Evolutionary conservation across 2,797 vertebrate species (phyloP).

Genomic region (Takifugu ocellatus): DNA sequence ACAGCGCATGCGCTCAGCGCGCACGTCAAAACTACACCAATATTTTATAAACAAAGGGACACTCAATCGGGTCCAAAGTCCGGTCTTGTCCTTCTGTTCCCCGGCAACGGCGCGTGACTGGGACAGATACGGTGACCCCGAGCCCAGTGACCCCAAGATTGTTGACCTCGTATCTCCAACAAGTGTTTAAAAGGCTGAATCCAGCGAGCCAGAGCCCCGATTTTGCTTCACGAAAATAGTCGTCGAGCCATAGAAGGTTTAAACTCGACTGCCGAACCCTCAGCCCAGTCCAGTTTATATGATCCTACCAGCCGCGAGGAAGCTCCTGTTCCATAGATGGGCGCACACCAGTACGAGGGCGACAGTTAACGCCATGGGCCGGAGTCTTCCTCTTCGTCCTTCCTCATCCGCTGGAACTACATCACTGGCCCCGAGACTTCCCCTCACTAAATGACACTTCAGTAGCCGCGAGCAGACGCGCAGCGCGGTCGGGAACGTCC

Average conservation of each 20-base stretch:
- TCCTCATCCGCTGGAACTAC: conserved; percentile 2
- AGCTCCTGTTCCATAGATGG: conserved; percentile 31
- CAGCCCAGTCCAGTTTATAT: not conserved
- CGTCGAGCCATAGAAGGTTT: not conserved
- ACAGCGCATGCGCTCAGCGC: conserved; percentile 22
- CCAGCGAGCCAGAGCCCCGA: too few relatives aligned
- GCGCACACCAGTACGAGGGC: conserved; percentile 32
- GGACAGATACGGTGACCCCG: conserved; percentile 12
- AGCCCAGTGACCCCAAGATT: conserved; percentile 11
- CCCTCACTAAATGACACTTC: conserved; percentile 1
- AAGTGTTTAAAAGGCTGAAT: not conserved
- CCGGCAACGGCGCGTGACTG: conserved; percentile 51
- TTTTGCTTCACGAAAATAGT: too few relatives aligned
- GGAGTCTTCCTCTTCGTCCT: conserved; percentile 14
- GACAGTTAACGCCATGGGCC: conserved; percentile 47
- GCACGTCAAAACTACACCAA: not conserved
- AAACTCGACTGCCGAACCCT: not conserved
- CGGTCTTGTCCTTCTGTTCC: conserved; percentile 23
- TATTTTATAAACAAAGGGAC: not conserved
- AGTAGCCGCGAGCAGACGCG: not conserved
- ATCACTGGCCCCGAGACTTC: conserved; percentile 6
- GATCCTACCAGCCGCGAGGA: conserved; percentile 51
- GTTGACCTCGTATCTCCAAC: conserved; percentile 5
- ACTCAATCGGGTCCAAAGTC: conserved; percentile 52
- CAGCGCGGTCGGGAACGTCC: conserved; percentile 11